Percentiles rank a stretch among this genome's conserved stretches.
Conservation (phyloP, 2,888 invertebrate genomes). For the Andrena haemorrhoa region DNA sequence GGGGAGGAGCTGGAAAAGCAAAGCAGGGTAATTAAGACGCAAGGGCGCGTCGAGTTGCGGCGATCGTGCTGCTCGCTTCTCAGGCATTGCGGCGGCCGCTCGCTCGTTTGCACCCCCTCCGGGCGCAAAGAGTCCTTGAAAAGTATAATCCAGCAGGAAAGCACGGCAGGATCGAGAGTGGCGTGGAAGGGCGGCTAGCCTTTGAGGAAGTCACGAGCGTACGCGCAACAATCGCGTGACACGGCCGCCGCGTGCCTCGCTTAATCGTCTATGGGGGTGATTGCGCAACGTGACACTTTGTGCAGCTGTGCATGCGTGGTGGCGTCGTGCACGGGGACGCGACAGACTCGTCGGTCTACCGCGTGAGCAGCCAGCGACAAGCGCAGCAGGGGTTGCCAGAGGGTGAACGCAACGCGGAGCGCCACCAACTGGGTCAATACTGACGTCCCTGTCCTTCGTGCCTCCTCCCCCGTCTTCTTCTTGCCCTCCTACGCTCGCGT, state of each 20-base stretch:
- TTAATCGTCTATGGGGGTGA: conserved; percentile 36
- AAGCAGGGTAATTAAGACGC: conserved; percentile 19
- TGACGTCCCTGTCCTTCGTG: conserved; percentile 73
- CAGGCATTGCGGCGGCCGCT: background rate
- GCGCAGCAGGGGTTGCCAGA: conserved; percentile 54
- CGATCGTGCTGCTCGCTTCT: background rate
- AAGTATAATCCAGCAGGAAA: conserved; percentile 23
- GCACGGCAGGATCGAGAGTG: background rate
- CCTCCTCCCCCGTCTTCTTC: conserved; percentile 37
- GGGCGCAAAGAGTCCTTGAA: conserved; percentile 35
- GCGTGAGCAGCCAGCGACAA: conserved; percentile 36
- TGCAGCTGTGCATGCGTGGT: conserved; percentile 16
- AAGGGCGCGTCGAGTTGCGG: background rate
- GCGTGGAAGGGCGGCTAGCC: background rate
- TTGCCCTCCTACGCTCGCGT: conserved; percentile 18
- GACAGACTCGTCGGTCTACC: conserved; percentile 31
- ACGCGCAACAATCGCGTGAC: conserved; percentile 35
- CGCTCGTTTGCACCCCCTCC: conserved; percentile 10
- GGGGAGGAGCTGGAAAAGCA: background rate
- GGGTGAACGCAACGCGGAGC: conserved; percentile 70
- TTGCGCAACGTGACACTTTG: conserved; percentile 49
- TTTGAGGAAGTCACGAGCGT: conserved; percentile 44
- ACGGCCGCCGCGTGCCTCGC: conserved; percentile 20
- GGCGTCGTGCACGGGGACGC: background rate
- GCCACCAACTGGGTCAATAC: conserved; percentile 80